These are phyloP conservation scores for Trochalopteron elliotii DNA, from an alignment of 2,113 vertebrate species.

Conservation along the genomic window DNA sequence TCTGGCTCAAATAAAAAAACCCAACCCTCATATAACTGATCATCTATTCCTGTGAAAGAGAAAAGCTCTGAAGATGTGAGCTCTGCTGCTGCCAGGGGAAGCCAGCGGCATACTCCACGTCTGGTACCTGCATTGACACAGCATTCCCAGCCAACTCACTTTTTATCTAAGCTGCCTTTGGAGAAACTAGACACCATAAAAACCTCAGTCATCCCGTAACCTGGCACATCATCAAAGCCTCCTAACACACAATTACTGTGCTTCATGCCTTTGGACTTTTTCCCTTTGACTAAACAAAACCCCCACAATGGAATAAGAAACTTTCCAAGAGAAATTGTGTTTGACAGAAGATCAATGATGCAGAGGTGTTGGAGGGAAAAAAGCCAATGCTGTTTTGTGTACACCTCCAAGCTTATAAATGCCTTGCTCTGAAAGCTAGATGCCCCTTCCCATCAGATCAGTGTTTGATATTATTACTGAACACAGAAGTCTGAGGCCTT, in stretches of 20 bases:
- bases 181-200: constrained; percentile 37
- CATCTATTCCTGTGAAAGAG: not conserved
- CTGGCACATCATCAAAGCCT: constrained; percentile 40
- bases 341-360: constrained; percentile 63
- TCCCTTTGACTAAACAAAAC: constrained; percentile 56
- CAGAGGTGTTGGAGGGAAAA: constrained; percentile 19
- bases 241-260: not conserved
- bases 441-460: constrained; percentile 28
- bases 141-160: not conserved
- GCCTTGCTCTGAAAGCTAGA: constrained; percentile 25
- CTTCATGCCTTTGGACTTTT: constrained; percentile 47
- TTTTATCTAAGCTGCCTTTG: not conserved
- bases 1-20: not conserved
- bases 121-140: not conserved
- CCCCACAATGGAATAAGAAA: constrained; percentile 52
- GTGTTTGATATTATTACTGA: constrained; percentile 22
- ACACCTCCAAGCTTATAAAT: constrained; percentile 41
- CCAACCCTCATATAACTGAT: not conserved
- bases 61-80: not conserved
- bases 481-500: constrained; percentile 6
- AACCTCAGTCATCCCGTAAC: constrained; percentile 40
- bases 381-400: constrained; percentile 39
- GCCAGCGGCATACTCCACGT: not conserved
- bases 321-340: constrained; percentile 46
- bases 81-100: not conserved